A percentile compares a stretch with the other conserved stretches of the same genome.
These are phyloP conservation scores for Urocyon cinereoargenteus DNA, from an alignment of 2,797 vertebrate species.

Conservation along the genomic window DNA sequence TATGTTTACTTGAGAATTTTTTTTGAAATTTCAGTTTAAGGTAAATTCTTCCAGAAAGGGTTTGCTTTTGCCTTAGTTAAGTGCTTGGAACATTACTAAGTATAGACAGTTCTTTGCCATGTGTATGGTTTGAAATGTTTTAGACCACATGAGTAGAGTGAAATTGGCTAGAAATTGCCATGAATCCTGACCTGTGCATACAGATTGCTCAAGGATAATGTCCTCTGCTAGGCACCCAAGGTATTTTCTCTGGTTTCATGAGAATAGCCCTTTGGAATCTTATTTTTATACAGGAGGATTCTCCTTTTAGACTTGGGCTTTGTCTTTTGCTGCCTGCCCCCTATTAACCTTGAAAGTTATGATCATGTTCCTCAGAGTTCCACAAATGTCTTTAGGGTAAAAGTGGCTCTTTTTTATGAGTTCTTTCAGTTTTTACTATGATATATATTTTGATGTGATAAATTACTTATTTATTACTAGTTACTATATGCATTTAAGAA, in stretches of 20 bases:
- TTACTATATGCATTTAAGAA: neutral
- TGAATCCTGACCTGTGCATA: neutral
- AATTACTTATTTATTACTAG: neutral
- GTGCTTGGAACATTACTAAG: neutral
- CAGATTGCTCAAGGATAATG: neutral
- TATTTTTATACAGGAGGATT: neutral
- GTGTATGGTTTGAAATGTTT: neutral
- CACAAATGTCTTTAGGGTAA: neutral
- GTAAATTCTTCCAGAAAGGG: neutral
- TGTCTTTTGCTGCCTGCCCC: neutral
- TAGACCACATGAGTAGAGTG: neutral
- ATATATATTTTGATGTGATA: neutral
- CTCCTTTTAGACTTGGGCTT: neutral
- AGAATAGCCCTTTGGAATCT: neutral
- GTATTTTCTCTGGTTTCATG: neutral
- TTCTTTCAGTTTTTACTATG: neutral
- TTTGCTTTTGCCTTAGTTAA: neutral
- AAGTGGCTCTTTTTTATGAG: neutral
- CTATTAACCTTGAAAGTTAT: neutral
- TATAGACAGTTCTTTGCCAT: neutral
- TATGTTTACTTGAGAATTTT: neutral
- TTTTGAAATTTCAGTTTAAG: conserved; percentile 14
- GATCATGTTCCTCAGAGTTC: neutral
- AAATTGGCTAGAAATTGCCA: neutral
- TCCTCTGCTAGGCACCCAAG: neutral